phyloP scores from a whole-genome alignment of 2,888 invertebrate genomes.

The Cotesia congregata region DNA sequence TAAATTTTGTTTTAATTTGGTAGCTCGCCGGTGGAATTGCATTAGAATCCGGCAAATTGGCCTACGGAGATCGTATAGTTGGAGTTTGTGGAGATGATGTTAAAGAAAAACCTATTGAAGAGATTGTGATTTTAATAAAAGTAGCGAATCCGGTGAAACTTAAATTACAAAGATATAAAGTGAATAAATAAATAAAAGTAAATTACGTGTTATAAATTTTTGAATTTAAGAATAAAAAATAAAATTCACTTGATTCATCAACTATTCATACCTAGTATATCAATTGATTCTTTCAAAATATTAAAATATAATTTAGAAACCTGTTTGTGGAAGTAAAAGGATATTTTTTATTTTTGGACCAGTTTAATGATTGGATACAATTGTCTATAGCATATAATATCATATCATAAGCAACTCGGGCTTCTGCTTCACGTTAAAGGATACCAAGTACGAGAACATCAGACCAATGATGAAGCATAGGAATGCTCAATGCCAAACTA shows the following conservation, averaged over 20 bases:
- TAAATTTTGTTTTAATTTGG: not conserved
- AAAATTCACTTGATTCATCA: not conserved
- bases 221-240: not conserved
- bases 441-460: too few relatives aligned
- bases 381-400: too few relatives aligned
- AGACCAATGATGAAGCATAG: too few relatives aligned
- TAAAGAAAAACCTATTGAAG: constrained; percentile 81
- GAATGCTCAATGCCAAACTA: too few relatives aligned
- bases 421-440: too few relatives aligned
- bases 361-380: too few relatives aligned
- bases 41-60: constrained; percentile 87
- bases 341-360: too few relatives aligned
- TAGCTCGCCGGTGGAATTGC: constrained; percentile 92
- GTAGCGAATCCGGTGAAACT: constrained; percentile 85
- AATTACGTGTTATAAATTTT: not conserved
- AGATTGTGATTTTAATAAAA: constrained; percentile 91
- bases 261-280: not conserved
- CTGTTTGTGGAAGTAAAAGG: too few relatives aligned
- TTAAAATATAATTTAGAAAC: not conserved
- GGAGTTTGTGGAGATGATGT: constrained; percentile 91
- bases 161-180: constrained; percentile 90
- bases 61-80: constrained; percentile 92
- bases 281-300: not conserved
- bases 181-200: constrained; percentile 60
- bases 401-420: too few relatives aligned